Base-by-base conservation (phyloP, 2,888 invertebrate species). In the Caenorhabditis japonica region DNA sequence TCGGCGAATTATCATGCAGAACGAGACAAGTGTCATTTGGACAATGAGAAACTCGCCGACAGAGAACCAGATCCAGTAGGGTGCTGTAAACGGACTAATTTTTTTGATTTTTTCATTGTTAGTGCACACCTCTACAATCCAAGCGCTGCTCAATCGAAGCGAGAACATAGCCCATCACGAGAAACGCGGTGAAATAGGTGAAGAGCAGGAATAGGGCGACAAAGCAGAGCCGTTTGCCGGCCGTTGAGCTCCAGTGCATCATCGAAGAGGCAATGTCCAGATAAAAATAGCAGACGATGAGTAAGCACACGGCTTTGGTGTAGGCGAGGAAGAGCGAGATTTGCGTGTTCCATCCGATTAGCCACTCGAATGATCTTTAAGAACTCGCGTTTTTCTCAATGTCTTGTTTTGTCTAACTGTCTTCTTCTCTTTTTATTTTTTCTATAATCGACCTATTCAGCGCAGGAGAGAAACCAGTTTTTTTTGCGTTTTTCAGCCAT, bases 361-460 rank as follows among this genome's bases (percentile, higher is more conserved):
- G 69, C 80, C 80, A 82, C 70, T 82, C 82, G 61, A 82, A 76
- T 7, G 82, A 82, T 36, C 81, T 82, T n/a, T n/a, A n/a, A n/a
- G n/a, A n/a, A n/a, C n/a, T n/a, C n/a, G n/a, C n/a, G n/a, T n/a
- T n/a, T n/a, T n/a, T n/a, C n/a, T n/a, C n/a, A n/a, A n/a, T n/a
- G n/a, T n/a, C n/a, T n/a, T n/a, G n/a, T n/a, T n/a, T n/a, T n/a
- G n/a, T n/a, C n/a, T n/a, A n/a, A n/a, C n/a, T n/a, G n/a, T n/a
- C n/a, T n/a, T n/a, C n/a, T n/a, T n/a, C n/a, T n/a, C n/a, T n/a
- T n/a, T n/a, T n/a, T n/a, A n/a, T n/a, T n/a, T n/a, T n/a, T n/a
- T n/a, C n/a, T n/a, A n/a, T n/a, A n/a, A n/a, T n/a, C n/a, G n/a
- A n/a, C n/a, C n/a, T n/a, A n/a, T n/a, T n/a, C n/a, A n/a, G n/a